phyloP scores from a whole-genome alignment of 2,888 invertebrate species.

The Blera fallax region DNA sequence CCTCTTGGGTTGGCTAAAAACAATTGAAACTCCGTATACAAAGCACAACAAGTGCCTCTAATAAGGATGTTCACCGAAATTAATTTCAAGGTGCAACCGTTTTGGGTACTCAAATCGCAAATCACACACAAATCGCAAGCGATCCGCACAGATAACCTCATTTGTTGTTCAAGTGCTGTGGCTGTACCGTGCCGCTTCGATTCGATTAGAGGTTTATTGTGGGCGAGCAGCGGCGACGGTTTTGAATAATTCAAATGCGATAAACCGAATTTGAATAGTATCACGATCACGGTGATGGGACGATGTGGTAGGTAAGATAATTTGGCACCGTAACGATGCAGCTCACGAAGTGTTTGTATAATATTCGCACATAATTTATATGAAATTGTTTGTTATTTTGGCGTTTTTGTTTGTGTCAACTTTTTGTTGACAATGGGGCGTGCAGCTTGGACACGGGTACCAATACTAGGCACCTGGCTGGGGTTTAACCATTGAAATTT shows the following conservation, averaged over 20 bases:
- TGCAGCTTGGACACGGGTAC: not conserved
- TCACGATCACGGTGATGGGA: conserved; percentile 48
- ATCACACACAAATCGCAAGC: conserved; percentile 11
- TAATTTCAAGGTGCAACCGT: conserved; percentile 48
- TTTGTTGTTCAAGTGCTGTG: conserved; percentile 9
- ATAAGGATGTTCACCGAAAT: conserved; percentile 57
- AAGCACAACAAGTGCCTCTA: not conserved
- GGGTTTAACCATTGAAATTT: not conserved
- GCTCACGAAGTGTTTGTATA: conserved; percentile 56
- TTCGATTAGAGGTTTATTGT: conserved; percentile 40
- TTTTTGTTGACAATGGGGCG: not conserved
- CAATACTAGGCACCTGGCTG: not conserved
- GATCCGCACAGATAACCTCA: conserved; percentile 57
- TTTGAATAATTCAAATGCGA: conserved; percentile 62
- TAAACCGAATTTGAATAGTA: conserved; percentile 61
- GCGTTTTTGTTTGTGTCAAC: not conserved
- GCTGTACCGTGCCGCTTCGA: conserved; percentile 27
- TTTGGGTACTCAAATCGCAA: conserved; percentile 33
- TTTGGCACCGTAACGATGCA: conserved; percentile 62
- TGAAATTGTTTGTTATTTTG: conserved; percentile 31
- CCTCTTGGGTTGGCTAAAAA: not conserved
- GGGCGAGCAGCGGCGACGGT: conserved; percentile 10
- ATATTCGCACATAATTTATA: conserved; percentile 53
- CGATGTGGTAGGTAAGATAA: conserved; percentile 71
- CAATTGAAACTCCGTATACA: not conserved